Percentiles rank a stretch among this genome's conserved stretches.
phyloP scores from a whole-genome alignment of 2,797 vertebrate genomes.

The Artibeus lituratus region DNA sequence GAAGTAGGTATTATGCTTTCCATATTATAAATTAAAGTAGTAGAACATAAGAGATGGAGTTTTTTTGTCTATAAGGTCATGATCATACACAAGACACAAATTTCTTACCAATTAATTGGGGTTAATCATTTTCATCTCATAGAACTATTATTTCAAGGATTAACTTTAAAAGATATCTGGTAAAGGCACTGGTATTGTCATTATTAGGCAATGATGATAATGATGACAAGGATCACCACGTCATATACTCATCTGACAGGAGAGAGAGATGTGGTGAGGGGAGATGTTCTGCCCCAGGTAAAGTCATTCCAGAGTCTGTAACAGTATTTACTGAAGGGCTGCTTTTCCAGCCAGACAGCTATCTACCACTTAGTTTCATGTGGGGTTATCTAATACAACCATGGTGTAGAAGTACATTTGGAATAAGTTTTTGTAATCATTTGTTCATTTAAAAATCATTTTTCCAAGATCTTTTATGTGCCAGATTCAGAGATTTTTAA shows the following conservation, averaged over 20 bases:
- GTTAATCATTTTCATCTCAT: not conserved
- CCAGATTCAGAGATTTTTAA: not conserved
- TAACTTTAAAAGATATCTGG: not conserved
- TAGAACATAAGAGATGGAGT: not conserved
- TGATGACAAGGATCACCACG: not conserved
- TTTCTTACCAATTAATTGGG: not conserved
- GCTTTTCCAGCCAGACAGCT: not conserved
- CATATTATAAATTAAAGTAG: not conserved
- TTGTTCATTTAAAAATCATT: not conserved
- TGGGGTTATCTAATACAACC: not conserved
- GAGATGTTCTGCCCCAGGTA: not conserved
- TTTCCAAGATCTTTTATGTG: not conserved
- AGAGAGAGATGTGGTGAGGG: not conserved
- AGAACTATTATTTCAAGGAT: not conserved
- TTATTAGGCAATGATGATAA: not conserved
- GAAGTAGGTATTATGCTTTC: not conserved
- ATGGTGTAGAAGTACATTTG: not conserved
- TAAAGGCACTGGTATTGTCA: not conserved
- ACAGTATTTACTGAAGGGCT: not conserved
- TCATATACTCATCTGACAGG: not conserved
- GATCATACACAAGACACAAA: not conserved
- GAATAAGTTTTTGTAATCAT: accelerated
- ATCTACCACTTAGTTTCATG: too few species aligned
- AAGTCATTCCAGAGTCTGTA: not conserved
- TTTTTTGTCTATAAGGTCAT: not conserved